Percentiles rank a stretch among this genome's conserved stretches.
Evolutionary conservation across 2,797 vertebrate genomes (phyloP).

Genomic region (Lacerta agilis): DNA sequence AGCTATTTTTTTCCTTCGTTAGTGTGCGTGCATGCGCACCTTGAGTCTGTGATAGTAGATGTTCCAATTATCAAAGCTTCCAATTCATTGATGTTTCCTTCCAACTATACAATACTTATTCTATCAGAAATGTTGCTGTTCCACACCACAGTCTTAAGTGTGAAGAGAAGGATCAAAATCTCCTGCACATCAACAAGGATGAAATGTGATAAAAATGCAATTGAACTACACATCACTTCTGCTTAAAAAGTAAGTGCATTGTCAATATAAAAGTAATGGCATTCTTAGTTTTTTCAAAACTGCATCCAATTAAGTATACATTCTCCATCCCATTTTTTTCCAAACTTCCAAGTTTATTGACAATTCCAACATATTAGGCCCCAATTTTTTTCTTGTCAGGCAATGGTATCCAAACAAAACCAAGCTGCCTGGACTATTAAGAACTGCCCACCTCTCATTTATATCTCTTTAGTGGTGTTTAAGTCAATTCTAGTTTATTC

Average conservation of each 20-base stretch:
- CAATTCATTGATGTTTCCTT: not conserved
- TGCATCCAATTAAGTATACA: too few relatives aligned
- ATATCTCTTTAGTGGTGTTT: not conserved
- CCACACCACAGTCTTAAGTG: not conserved
- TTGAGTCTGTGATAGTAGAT: not conserved
- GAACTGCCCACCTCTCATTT: not conserved
- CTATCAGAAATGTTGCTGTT: not conserved
- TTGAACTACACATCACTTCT: not conserved
- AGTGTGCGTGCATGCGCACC: not conserved
- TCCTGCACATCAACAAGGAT: not conserved
- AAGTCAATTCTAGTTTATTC: constrained; percentile 3
- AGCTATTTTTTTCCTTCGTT: not conserved
- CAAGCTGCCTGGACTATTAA: not conserved
- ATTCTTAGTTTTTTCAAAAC: too few relatives aligned
- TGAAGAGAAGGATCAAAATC: not conserved
- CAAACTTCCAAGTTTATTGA: constrained; percentile 15
- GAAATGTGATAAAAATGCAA: not conserved
- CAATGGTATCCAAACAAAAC: constrained; percentile 11
- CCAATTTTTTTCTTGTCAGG: constrained; percentile 32
- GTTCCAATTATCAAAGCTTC: not conserved
- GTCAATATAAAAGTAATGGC: too few relatives aligned
- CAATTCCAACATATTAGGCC: constrained; percentile 28
- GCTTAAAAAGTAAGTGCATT: not conserved
- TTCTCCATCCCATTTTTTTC: constrained; percentile 9
- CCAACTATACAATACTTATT: not conserved